Evolutionary conservation across 1,140 invertebrate species (phyloP), one percentile per base, ranked within the genome.

Genomic region (Ylistrum balloti): DNA sequence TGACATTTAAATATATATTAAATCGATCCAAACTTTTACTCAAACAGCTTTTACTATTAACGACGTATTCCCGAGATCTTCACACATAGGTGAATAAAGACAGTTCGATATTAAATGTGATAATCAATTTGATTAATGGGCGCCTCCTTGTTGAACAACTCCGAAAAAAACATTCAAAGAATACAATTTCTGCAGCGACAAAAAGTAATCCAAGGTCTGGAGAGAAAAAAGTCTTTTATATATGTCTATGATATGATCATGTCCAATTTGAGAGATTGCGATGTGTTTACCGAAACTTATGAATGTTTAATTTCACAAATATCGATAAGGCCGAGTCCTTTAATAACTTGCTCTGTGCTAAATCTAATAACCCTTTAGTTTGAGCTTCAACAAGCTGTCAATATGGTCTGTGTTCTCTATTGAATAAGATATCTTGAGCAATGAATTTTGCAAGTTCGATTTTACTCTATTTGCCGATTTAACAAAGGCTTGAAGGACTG

Each of bases 1-100:
- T 74, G 56, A n/a, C 56, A 28, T 74, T 74, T 74, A 74, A 74
- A 74, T 74, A 74, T 74, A 74, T 74, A 74, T 74, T 74, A 22
- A 74, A 74, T 74, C 56, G 56, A 74, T 17, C 56, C 56, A 74
- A 74, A 74, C 56, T 74, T 28, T 74, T 74, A 74, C 56, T 74
- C 56, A n/a, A 74, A 74, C 56, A 74, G 22, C 56, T 74, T 74
- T 74, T 74, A n/a, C 28, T n/a, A n/a, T 7, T 74, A 74, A 74
- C 56, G 28, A 7, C 15, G 5, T 28, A 28, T 17, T 74, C 41
- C 20, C 41, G 9, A 9, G 41, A 28, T 74, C 13, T 74, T 74
- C 56, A 74, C 56, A 74, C 56, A 74, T 74, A 28, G 56, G 56
- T 74, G 56, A 17, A 74, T n/a, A 74, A 28, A 28, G 56, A 74